Conservation (phyloP, 2,888 invertebrate genomes). For the Adineta ricciae region DNA sequence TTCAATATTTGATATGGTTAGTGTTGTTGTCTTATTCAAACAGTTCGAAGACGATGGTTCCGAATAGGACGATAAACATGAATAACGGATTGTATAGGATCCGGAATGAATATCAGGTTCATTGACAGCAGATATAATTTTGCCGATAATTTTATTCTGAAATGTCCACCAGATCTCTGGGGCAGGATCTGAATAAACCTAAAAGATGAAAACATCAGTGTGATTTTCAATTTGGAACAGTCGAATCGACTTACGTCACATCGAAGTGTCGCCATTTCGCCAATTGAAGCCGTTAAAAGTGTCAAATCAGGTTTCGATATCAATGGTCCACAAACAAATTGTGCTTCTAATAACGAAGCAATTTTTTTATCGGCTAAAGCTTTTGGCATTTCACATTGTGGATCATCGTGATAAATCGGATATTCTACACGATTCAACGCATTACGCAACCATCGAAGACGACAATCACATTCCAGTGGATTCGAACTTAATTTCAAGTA, state of each 20-base stretch:
- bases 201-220: not conserved
- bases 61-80: not conserved
- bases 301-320: constrained; percentile 18
- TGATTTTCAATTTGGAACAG: not conserved
- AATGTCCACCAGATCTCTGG: constrained; percentile 8
- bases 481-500: not conserved
- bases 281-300: not conserved
- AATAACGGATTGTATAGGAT: not conserved
- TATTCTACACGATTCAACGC: constrained; percentile 7
- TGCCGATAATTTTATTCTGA: constrained; percentile 7
- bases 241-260: not conserved
- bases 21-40: constrained; percentile 17
- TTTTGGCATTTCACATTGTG: constrained; percentile 12
- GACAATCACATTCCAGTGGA: constrained; percentile 21
- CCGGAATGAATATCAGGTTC: not conserved
- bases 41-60: not conserved
- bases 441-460: not conserved
- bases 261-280: not conserved
- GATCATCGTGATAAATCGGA: not conserved
- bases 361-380: constrained; percentile 14
- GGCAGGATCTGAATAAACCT: constrained; percentile 16
- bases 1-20: constrained; percentile 7
- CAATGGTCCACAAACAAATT: constrained; percentile 20
- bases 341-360: not conserved
- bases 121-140: not conserved